phyloP scores from a whole-genome alignment of 2,797 vertebrate genomes.

The Cephalopachus bancanus region DNA sequence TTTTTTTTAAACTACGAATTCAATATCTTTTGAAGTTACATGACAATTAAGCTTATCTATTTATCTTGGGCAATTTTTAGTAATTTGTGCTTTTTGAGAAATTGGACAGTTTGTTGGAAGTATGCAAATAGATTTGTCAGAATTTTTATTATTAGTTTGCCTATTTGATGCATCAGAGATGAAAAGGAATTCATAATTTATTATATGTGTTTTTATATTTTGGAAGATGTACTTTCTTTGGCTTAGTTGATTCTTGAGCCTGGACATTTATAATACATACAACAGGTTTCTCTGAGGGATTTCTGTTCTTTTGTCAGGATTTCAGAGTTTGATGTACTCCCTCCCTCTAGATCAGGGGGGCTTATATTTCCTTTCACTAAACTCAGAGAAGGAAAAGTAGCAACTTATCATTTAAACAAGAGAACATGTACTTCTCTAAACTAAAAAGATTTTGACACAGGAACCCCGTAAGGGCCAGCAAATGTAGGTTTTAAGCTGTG shows the following conservation, averaged over 20 bases:
- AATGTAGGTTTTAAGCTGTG: neutral
- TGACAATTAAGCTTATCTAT: neutral
- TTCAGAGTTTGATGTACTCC: neutral
- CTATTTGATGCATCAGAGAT: neutral
- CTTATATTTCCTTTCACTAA: neutral
- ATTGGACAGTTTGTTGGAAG: neutral
- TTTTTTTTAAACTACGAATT: neutral
- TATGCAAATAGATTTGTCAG: neutral
- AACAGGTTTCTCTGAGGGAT: neutral
- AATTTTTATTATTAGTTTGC: neutral
- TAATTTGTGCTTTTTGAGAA: neutral
- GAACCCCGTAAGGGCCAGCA: neutral
- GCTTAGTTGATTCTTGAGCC: neutral
- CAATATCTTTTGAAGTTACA: neutral
- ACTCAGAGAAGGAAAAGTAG: neutral
- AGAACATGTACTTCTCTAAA: neutral
- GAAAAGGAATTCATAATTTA: neutral
- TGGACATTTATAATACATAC: neutral
- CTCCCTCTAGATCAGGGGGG: neutral
- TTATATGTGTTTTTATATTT: neutral
- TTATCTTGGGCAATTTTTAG: neutral
- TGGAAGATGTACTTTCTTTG: neutral
- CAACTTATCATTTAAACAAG: neutral
- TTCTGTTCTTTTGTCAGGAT: neutral
- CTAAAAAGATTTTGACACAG: neutral